phyloP scores from a whole-genome alignment of 2,797 vertebrate genomes.

The Sebastes melanostomus region DNA sequence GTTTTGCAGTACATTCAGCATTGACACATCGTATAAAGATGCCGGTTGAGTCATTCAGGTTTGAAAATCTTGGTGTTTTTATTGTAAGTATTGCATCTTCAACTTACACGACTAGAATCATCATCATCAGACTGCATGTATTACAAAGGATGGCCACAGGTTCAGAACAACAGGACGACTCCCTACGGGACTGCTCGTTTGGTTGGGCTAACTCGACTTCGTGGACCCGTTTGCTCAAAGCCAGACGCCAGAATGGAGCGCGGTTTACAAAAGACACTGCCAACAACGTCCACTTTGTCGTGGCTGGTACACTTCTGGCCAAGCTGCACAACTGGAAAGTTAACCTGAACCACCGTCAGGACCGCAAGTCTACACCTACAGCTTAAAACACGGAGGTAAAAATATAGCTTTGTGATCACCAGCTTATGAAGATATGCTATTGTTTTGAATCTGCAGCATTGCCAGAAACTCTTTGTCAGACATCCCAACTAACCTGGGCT shows the following conservation, averaged over 20 bases:
- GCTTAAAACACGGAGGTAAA: constrained; percentile 49
- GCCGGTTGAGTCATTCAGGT: constrained; percentile 39
- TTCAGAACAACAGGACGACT: constrained; percentile 68
- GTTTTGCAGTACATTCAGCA: constrained; percentile 2
- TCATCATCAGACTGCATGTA: constrained; percentile 78
- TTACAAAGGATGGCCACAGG: constrained; percentile 80
- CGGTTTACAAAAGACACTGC: constrained; percentile 39
- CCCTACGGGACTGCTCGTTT: constrained; percentile 40
- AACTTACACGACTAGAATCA: constrained; percentile 77
- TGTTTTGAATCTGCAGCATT: constrained; percentile 42
- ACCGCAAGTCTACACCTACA: constrained; percentile 23
- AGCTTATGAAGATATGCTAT: constrained; percentile 59
- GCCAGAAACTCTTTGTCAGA: constrained; percentile 45
- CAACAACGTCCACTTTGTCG: constrained; percentile 5
- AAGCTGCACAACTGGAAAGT: constrained; percentile 33
- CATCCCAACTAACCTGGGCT: constrained; percentile 7
- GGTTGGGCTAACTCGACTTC: constrained; percentile 45
- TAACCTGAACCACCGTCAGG: constrained; percentile 26
- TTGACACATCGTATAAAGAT: constrained; percentile 20
- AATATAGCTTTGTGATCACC: constrained; percentile 56
- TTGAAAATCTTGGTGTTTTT: constrained; percentile 82
- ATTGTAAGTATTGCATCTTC: constrained; percentile 84
- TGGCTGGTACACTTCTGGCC: constrained; percentile 28
- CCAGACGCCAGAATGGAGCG: constrained; percentile 31
- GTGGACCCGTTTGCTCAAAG: constrained; percentile 37